Percentiles rank a stretch among this genome's conserved stretches.
Conservation (phyloP, 2,113 vertebrate genomes). For the Equus przewalskii region DNA sequence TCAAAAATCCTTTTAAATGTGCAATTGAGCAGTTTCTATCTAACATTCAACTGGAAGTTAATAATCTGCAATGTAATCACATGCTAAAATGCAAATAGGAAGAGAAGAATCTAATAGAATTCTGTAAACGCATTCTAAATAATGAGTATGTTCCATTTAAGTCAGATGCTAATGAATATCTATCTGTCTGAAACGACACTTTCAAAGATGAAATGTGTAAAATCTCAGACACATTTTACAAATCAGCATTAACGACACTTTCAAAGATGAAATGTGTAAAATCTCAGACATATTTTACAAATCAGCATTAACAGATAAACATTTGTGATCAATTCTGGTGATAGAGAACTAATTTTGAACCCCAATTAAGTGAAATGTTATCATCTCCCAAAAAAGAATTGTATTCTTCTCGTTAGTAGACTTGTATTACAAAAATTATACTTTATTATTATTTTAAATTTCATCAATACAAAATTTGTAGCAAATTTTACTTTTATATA, state of each 20-base stretch:
- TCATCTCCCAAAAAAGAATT: background rate
- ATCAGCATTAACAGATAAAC: background rate
- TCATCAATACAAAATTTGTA: background rate
- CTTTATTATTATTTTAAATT: slow-evolving; percentile 1
- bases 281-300: background rate
- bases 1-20: slow-evolving; percentile 11
- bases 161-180: background rate
- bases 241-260: background rate
- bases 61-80: background rate
- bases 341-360: background rate
- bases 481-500: background rate
- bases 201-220: background rate
- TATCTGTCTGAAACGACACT: background rate
- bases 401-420: background rate
- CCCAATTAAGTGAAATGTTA: background rate
- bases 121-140: background rate
- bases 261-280: background rate
- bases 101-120: background rate
- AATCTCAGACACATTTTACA: background rate
- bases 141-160: background rate
- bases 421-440: background rate
- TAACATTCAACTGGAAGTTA: background rate
- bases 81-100: background rate
- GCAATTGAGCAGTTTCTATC: background rate
- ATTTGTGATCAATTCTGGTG: background rate